Conservation (phyloP, 2,888 invertebrate genomes). For the Boloria euphrosyne region DNA sequence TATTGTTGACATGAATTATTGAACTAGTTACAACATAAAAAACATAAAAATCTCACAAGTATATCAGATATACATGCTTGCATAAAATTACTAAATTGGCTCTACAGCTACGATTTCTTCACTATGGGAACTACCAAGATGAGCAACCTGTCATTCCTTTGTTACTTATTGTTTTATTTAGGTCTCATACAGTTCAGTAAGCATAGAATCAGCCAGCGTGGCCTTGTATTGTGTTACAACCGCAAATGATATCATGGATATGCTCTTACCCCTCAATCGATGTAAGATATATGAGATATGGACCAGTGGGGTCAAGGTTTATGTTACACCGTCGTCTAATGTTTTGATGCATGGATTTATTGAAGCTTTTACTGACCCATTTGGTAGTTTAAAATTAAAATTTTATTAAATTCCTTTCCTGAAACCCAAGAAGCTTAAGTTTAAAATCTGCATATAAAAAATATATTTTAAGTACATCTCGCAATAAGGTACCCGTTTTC, state of each 20-base stretch:
- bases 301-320: slow-evolving; percentile 37
- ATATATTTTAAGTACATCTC: too few species aligned
- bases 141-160: slow-evolving; percentile 67
- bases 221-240: slow-evolving; percentile 43
- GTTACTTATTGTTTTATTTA: slow-evolving; percentile 64
- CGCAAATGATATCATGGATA: slow-evolving; percentile 41
- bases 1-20: neutral
- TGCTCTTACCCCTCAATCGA: slow-evolving; percentile 34
- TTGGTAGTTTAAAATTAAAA: too few species aligned
- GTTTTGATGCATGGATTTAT: slow-evolving; percentile 1
- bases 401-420: too few species aligned
- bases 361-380: neutral
- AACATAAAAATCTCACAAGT: neutral
- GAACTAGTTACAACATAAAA: neutral
- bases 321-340: slow-evolving; percentile 36
- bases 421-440: too few species aligned
- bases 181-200: slow-evolving; percentile 50
- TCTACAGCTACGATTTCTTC: slow-evolving; percentile 57
- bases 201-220: slow-evolving; percentile 41
- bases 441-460: too few species aligned
- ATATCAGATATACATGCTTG: slow-evolving; percentile 33
- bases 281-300: slow-evolving; percentile 35
- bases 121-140: slow-evolving; percentile 54
- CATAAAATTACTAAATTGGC: slow-evolving; percentile 49
- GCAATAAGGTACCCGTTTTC: too few species aligned